A percentile compares a stretch with the other conserved stretches of the same genome.
These are phyloP conservation scores for Xyliphius kryptos DNA, from an alignment of 2,113 vertebrate genomes.

Conservation along the genomic window DNA sequence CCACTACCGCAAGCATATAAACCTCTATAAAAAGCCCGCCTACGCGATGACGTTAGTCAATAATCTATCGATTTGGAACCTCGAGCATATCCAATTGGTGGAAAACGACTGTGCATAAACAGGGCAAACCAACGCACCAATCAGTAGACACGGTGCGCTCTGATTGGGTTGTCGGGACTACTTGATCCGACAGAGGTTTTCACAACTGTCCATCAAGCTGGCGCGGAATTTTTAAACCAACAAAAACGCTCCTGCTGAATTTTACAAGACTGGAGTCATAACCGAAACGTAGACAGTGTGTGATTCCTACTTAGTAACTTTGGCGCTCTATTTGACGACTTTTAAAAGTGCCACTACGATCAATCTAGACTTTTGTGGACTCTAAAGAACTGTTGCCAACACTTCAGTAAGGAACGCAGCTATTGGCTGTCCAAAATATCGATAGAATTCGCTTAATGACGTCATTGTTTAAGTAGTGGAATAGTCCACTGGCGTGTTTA, in stretches of 20 bases:
- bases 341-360: no score
- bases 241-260: slow-evolving; percentile 60
- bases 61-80: background rate
- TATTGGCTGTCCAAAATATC: no score
- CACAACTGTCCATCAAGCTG: slow-evolving; percentile 30
- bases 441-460: no score
- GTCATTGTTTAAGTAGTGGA: no score
- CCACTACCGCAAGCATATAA: slow-evolving; percentile 44
- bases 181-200: slow-evolving; percentile 22
- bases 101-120: slow-evolving; percentile 36
- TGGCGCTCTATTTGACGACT: no score
- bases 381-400: no score
- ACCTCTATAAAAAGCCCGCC: slow-evolving; percentile 22
- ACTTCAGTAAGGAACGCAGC: no score
- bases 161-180: slow-evolving; percentile 34
- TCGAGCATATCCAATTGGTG: slow-evolving; percentile 34
- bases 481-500: no score
- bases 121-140: slow-evolving; percentile 30
- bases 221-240: slow-evolving; percentile 45
- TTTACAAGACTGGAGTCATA: no score
- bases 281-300: no score
- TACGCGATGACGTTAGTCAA: slow-evolving; percentile 28
- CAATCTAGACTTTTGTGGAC: no score
- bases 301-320: no score
- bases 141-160: background rate